Conservation (phyloP, 2,888 invertebrate species). For the Plemyria rubiginata region DNA sequence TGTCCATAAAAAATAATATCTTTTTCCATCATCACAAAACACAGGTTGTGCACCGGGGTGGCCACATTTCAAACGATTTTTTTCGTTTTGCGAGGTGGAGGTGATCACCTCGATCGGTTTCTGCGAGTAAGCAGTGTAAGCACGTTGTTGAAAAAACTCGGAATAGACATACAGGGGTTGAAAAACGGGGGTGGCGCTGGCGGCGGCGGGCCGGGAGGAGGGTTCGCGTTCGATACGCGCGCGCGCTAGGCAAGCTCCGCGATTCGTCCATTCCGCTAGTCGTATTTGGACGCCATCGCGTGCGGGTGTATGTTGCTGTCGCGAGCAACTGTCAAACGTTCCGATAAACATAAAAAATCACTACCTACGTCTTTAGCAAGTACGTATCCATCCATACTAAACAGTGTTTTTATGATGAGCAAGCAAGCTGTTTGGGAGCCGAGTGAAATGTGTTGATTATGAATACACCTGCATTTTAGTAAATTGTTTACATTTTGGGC, state of each 20-base stretch:
- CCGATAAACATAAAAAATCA: constrained; percentile 71
- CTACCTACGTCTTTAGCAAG: constrained; percentile 60
- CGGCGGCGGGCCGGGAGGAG: constrained; percentile 69
- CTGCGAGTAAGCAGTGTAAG: too few species aligned
- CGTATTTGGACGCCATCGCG: constrained; percentile 72
- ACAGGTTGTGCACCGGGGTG: too few species aligned
- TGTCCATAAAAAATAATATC: too few species aligned
- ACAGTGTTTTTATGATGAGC: constrained; percentile 26
- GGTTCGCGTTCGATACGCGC: constrained; percentile 78
- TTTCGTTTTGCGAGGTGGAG: too few species aligned
- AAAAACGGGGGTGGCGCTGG: constrained; percentile 69
- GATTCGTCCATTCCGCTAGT: constrained; percentile 60
- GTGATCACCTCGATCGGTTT: too few species aligned
- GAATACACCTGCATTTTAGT: constrained; percentile 36
- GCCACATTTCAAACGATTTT: too few species aligned
- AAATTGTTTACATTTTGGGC: constrained; percentile 75
- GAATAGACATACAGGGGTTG: too few species aligned
- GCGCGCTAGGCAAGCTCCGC: constrained; percentile 66
- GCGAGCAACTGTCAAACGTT: constrained; percentile 69
- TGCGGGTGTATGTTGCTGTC: constrained; percentile 56
- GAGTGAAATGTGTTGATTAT: constrained; percentile 39
- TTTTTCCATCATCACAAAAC: too few species aligned
- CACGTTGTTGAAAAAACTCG: too few species aligned
- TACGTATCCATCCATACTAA: constrained; percentile 60
- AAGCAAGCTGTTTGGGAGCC: constrained; percentile 28